phyloP scores from a whole-genome alignment of 2,113 vertebrate species.

The Cyphomyrus plagiostoma region DNA sequence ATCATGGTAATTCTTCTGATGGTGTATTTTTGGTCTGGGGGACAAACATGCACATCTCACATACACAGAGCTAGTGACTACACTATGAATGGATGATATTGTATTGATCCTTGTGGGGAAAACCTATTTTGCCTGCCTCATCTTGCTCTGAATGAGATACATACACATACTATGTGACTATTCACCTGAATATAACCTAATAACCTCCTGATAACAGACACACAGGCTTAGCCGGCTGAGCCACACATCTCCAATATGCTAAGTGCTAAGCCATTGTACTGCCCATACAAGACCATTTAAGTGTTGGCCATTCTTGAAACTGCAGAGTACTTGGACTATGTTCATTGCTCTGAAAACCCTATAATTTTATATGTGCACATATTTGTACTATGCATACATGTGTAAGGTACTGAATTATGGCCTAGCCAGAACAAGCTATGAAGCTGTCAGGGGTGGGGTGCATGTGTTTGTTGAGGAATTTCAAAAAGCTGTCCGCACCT shows the following conservation, averaged over 20 bases:
- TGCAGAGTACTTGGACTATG: not conserved
- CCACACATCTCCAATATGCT: not conserved
- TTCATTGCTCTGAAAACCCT: not conserved
- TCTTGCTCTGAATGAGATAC: not conserved
- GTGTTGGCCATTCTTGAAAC: not conserved
- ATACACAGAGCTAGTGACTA: not conserved
- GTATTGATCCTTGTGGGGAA: not conserved
- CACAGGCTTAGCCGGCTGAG: not conserved
- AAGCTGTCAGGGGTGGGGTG: not conserved
- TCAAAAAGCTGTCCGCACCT: not conserved
- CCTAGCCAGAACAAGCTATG: not conserved
- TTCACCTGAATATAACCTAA: not conserved
- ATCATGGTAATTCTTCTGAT: not conserved
- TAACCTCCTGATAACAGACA: not conserved
- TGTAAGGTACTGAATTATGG: not conserved
- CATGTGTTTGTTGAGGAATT: not conserved
- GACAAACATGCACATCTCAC: not conserved
- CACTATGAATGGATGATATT: not conserved
- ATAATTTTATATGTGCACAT: not conserved
- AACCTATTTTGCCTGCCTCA: not conserved
- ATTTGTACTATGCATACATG: no score
- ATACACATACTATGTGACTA: not conserved
- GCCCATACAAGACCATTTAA: not conserved
- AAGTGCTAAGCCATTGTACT: not conserved
- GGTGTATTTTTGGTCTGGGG: not conserved